Percentiles rank a stretch among this genome's conserved stretches.
Evolutionary conservation across 92 coral and sea anemone species (phyloP).

Genomic region (Bergia puertoricense): DNA sequence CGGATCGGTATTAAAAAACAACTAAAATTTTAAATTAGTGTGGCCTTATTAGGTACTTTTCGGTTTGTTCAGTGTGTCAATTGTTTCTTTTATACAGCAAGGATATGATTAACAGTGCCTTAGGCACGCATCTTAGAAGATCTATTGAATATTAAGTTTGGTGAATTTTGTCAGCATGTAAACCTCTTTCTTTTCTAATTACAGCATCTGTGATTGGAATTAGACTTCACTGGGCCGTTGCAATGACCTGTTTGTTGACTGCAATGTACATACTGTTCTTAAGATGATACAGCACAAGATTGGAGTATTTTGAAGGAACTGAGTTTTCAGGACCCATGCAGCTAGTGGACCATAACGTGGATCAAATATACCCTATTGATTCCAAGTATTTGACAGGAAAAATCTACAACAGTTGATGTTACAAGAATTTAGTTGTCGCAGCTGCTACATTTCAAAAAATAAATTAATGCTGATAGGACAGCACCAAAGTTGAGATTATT

Average conservation of each 20-base stretch:
- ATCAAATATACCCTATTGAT: not conserved
- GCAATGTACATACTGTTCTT: constrained; percentile 81
- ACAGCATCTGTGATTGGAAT: constrained; percentile 99
- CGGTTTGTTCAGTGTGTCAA: too few relatives aligned
- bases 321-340: not conserved
- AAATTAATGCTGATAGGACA: constrained; percentile 5
- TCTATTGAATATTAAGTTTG: not conserved
- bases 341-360: not conserved
- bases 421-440: constrained; percentile 1
- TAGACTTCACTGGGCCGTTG: constrained; percentile 95
- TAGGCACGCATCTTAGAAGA: too few relatives aligned
- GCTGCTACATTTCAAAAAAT: not conserved
- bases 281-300: constrained; percentile 46
- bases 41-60: too few relatives aligned
- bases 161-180: not conserved
- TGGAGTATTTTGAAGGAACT: not conserved
- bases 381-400: not conserved
- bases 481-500: not conserved
- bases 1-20: too few relatives aligned
- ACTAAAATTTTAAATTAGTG: too few relatives aligned
- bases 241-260: constrained; percentile 79
- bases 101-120: too few relatives aligned
- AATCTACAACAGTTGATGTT: not conserved
- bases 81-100: too few relatives aligned
- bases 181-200: constrained; percentile 8